A percentile compares a stretch with the other conserved stretches of the same genome.
These are phyloP conservation scores for Drosophila chauvacae DNA, from an alignment of 1,140 invertebrate species.

Conservation along the genomic window DNA sequence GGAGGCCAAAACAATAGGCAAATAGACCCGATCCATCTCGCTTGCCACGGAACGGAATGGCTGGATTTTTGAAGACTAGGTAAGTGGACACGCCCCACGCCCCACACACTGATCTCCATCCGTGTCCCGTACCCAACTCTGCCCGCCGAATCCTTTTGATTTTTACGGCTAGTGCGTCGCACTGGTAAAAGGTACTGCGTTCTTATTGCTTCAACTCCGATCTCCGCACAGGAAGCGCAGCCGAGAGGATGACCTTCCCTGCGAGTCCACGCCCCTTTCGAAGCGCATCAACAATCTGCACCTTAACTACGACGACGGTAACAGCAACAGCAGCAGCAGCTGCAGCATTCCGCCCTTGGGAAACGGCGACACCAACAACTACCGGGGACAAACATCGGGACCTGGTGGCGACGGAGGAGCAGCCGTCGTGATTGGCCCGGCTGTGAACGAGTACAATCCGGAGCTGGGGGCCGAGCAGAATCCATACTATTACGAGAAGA, in stretches of 20 bases:
- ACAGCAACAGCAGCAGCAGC: slow-evolving; percentile 70
- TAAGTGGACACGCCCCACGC: slow-evolving; percentile 8
- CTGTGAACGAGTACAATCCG: slow-evolving; percentile 68
- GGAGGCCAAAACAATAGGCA: slow-evolving; percentile 13
- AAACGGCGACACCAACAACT: slow-evolving; percentile 62
- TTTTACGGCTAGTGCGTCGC: slow-evolving; percentile 3
- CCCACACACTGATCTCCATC: background rate
- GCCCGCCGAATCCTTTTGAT: background rate
- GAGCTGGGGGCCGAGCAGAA: slow-evolving; percentile 75
- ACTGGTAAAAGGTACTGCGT: slow-evolving; percentile 1
- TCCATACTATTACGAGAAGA: slow-evolving; percentile 81
- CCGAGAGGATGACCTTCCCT: slow-evolving; percentile 76
- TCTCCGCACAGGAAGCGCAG: slow-evolving; percentile 72
- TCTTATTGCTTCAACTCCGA: background rate
- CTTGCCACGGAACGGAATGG: slow-evolving; percentile 44
- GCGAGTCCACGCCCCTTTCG: slow-evolving; percentile 77
- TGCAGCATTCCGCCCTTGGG: slow-evolving; percentile 58
- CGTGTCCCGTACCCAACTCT: background rate
- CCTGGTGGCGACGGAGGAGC: slow-evolving; percentile 14
- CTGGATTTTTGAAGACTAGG: slow-evolving; percentile 63
- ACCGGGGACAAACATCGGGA: slow-evolving; percentile 6
- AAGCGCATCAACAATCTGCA: slow-evolving; percentile 83
- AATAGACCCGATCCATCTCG: slow-evolving; percentile 3
- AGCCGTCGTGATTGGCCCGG: slow-evolving; percentile 1
- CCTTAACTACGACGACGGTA: slow-evolving; percentile 74